phyloP scores from a whole-genome alignment of 2,797 vertebrate species.

The Myoxocephalus aenaeus region DNA sequence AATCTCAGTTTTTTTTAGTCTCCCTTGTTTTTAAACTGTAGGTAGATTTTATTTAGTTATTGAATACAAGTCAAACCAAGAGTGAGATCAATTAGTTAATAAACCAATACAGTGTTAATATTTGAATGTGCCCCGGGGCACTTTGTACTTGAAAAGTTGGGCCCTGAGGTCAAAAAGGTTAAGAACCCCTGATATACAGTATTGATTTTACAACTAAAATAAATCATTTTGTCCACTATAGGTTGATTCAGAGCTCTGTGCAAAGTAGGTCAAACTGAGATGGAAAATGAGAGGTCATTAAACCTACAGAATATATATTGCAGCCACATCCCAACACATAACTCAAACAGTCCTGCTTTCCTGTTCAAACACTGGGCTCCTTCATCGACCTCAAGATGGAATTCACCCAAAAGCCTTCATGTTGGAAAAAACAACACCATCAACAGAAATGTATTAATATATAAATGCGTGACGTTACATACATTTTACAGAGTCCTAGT shows the following conservation, averaged over 20 bases:
- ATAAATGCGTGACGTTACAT: neutral
- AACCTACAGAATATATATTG: conserved; percentile 25
- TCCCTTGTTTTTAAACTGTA: too few species aligned
- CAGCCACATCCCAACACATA: conserved; percentile 24
- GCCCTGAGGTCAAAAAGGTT: too few species aligned
- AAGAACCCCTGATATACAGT: too few species aligned
- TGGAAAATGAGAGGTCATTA: conserved; percentile 23
- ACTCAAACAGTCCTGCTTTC: conserved; percentile 53
- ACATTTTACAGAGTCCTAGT: neutral
- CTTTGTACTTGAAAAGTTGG: too few species aligned
- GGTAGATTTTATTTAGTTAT: too few species aligned
- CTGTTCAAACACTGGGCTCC: conserved; percentile 49
- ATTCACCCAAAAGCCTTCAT: conserved; percentile 28
- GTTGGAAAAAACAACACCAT: conserved; percentile 7
- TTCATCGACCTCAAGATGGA: conserved; percentile 28
- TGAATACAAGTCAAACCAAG: too few species aligned
- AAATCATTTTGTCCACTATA: neutral
- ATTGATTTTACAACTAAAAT: conserved; percentile 6
- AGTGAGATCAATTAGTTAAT: too few species aligned
- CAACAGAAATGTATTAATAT: neutral
- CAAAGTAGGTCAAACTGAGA: conserved; percentile 51
- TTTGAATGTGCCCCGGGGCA: too few species aligned
- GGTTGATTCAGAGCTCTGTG: neutral
- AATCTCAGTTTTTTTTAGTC: too few species aligned
- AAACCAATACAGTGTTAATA: too few species aligned